phyloP scores from a whole-genome alignment of 1,140 invertebrate species.

The Himalopsyche phryganea region DNA sequence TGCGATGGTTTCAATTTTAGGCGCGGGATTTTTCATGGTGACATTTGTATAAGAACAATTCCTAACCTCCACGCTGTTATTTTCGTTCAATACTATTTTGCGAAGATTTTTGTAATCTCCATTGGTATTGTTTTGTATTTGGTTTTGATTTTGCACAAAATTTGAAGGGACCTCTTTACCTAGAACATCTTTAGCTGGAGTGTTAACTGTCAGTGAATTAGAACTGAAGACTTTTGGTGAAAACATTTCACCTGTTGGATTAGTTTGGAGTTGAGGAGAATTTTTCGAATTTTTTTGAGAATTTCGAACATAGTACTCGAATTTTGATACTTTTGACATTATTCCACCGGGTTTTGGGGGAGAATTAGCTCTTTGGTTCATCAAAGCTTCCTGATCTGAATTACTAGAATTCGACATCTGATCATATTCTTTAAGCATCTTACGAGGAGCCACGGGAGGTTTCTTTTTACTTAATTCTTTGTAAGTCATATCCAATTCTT shows the following conservation, averaged over 20 bases:
- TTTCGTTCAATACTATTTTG: constrained; percentile 43
- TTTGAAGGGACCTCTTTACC: constrained; percentile 57
- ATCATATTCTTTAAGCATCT: constrained; percentile 45
- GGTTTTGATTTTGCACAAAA: constrained; percentile 47
- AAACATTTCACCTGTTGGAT: constrained; percentile 45
- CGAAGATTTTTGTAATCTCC: constrained; percentile 34
- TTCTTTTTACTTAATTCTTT: constrained; percentile 48
- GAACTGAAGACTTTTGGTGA: constrained; percentile 76
- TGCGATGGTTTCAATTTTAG: constrained; percentile 47
- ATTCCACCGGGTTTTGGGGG: constrained; percentile 49
- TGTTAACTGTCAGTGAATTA: constrained; percentile 72
- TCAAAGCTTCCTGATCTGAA: constrained; percentile 27
- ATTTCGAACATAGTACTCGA: constrained; percentile 57
- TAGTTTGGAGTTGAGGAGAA: constrained; percentile 42
- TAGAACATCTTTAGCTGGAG: constrained; percentile 73
- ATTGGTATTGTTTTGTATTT: constrained; percentile 1
- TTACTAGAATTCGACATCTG: constrained; percentile 31
- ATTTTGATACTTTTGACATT: constrained; percentile 60
- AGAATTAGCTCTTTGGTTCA: constrained; percentile 5
- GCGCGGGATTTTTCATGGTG: constrained; percentile 40
- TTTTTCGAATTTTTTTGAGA: constrained; percentile 46
- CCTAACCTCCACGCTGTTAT: constrained; percentile 42
- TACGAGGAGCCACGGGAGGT: constrained; percentile 46
- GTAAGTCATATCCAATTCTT: constrained; percentile 47
- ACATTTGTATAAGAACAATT: constrained; percentile 49